These are phyloP conservation scores for Lacerta agilis DNA, from an alignment of 2,797 vertebrate genomes.

Conservation along the genomic window DNA sequence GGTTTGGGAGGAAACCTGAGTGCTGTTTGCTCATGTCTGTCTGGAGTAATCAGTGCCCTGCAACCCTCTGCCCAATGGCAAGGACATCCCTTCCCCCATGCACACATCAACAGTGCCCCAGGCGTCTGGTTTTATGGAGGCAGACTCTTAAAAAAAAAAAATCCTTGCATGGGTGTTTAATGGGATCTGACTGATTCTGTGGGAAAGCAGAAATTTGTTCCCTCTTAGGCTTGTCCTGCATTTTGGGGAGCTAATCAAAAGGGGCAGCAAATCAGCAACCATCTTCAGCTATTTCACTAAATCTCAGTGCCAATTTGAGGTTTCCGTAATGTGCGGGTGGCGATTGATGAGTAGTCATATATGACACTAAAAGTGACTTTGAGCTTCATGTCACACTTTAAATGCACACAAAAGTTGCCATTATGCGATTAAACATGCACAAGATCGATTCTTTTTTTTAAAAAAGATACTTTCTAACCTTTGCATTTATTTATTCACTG, in stretches of 20 bases:
- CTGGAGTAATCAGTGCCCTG: constrained; percentile 23
- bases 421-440: not conserved
- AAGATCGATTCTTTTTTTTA: too few species aligned
- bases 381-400: not conserved
- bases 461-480: not conserved
- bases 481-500: not conserved
- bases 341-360: not conserved
- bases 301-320: not conserved
- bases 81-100: not conserved
- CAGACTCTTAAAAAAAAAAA: not conserved
- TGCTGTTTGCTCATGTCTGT: constrained; percentile 1
- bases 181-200: constrained; percentile 4
- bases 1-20: not conserved
- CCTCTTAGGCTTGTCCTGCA: not conserved
- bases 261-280: constrained; percentile 3
- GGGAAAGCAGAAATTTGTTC: constrained; percentile 17
- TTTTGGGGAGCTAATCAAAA: not conserved
- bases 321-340: not conserved
- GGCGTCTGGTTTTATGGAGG: not conserved
- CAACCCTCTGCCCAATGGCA: not conserved
- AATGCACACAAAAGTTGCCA: not conserved
- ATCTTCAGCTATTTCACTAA: not conserved
- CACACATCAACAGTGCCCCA: not conserved
- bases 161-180: not conserved
- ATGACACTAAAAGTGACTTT: not conserved